Base-by-base conservation (phyloP, 1,140 invertebrate genomes). In the Leptinotarsa texana region DNA sequence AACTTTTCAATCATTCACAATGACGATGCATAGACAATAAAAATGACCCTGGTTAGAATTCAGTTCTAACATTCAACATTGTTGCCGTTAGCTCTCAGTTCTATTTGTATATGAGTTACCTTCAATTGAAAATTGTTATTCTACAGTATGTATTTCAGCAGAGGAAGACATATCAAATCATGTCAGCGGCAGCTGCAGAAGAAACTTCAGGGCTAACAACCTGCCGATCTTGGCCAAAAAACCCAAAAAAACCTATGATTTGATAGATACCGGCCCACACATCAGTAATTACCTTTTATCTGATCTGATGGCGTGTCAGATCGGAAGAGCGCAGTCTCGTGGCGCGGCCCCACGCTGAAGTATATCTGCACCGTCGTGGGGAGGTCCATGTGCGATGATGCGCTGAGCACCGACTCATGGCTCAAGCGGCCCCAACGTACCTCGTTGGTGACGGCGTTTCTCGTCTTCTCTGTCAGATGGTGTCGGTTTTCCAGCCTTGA, bases 281-380 rank as follows among this genome's bases (percentile, higher is more conserved):
- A 42, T 8, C 33, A 18, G 18, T 0, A 63, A 75, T 77, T 81
- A 84, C 84, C 83, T 82, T 85, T 85, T 75, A 85, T 81, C 77
- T 85, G 82, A 72, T 85, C 83, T 57, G 74, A 75, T 15, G 84
- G 83, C 61, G 83, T 83, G 75, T 88, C 85, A 70, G 87, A 81
- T 72, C 85, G 84, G 77, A 89, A 89, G 77, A 84, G 86, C 80
- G 87, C 87, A 77, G 83, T 84, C 78, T 89, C 88, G 74, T 82
- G 86, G 78, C 87, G 86, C 83, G 86, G 85, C 74, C 87, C 88
- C 82, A 89, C 86, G 80, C 85, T 84, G 79, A 89, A 89, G 80
- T 86, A 85, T 72, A 89, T 80, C 78, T 80, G 81, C 76, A 85
- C 84, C 77, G 80, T 81, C 78, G 81, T 80, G 79, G 83, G 80